Evolutionary conservation across 2,113 vertebrate genomes (phyloP).

Genomic region (Porphyrio hochstetteri): DNA sequence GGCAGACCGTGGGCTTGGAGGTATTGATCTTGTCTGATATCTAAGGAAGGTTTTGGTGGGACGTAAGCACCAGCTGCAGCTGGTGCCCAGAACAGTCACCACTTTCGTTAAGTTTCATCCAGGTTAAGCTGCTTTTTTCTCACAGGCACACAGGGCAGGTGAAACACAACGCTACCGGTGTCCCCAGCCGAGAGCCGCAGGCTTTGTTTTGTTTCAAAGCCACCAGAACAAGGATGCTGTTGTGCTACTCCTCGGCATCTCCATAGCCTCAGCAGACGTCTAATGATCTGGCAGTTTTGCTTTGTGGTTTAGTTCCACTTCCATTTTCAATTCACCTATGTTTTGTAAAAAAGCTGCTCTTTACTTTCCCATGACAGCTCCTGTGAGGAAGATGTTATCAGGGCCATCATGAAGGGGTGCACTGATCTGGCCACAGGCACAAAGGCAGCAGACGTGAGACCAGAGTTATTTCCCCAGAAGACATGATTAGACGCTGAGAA

Average conservation of each 20-base stretch:
- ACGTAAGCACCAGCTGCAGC: neutral
- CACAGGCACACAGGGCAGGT: slow-evolving; percentile 19
- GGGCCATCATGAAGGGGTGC: neutral
- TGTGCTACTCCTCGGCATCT: neutral
- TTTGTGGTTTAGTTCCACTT: neutral
- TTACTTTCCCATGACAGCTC: slow-evolving; percentile 34
- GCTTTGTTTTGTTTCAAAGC: slow-evolving; percentile 28
- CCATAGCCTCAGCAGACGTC: neutral
- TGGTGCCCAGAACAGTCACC: neutral
- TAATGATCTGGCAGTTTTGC: neutral
- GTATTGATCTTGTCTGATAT: neutral
- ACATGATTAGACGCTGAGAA: neutral
- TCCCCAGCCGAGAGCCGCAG: neutral
- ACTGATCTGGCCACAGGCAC: neutral
- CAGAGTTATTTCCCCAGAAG: neutral
- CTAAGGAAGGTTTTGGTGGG: neutral
- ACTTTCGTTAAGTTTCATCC: neutral
- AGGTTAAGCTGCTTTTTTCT: neutral
- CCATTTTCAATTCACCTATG: neutral
- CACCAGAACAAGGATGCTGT: slow-evolving; percentile 44
- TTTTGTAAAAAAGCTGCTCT: neutral
- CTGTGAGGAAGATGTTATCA: slow-evolving; percentile 9
- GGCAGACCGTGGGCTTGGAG: neutral
- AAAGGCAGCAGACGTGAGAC: neutral
- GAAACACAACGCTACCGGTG: neutral